Evolutionary conservation across 2,797 vertebrate species (phyloP).

Genomic region (Sebastes vulpes): DNA sequence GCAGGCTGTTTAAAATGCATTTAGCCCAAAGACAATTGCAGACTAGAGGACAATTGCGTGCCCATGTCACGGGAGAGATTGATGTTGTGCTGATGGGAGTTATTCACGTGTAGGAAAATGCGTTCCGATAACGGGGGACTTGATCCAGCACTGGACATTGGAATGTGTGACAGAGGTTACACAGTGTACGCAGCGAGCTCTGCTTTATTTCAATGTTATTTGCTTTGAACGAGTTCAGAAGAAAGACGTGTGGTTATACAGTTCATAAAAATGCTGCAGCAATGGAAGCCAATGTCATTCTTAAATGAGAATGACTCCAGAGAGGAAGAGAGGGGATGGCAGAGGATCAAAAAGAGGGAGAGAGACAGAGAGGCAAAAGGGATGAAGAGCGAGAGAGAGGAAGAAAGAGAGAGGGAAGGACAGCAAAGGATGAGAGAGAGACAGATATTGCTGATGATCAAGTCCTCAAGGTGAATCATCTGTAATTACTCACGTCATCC

Average conservation of each 20-base stretch:
- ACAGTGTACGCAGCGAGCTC: constrained; percentile 29
- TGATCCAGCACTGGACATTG: constrained; percentile 26
- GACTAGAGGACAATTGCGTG: constrained; percentile 44
- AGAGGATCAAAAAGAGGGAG: constrained; percentile 44
- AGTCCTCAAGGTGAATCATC: constrained; percentile 96
- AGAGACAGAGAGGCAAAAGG: background rate
- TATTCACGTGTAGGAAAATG: constrained; percentile 45
- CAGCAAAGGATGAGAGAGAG: constrained; percentile 41
- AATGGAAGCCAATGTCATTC: constrained; percentile 49
- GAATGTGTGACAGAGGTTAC: constrained; percentile 55
- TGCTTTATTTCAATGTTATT: constrained; percentile 59
- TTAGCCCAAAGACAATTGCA: constrained; percentile 45
- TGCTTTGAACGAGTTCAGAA: constrained; percentile 48
- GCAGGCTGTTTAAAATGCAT: constrained; percentile 43
- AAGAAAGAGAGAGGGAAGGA: constrained; percentile 3
- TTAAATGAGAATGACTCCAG: constrained; percentile 30
- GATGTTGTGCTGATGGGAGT: constrained; percentile 50
- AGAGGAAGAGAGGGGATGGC: constrained; percentile 26
- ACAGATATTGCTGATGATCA: constrained; percentile 80
- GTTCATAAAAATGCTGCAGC: constrained; percentile 47
- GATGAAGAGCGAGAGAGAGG: background rate
- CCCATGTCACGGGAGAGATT: constrained; percentile 42
- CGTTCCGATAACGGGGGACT: background rate
- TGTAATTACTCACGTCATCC: constrained; percentile 96
- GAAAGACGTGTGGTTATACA: constrained; percentile 17